Conservation (phyloP, 1,140 invertebrate species). For the Brachystomella parvula region DNA sequence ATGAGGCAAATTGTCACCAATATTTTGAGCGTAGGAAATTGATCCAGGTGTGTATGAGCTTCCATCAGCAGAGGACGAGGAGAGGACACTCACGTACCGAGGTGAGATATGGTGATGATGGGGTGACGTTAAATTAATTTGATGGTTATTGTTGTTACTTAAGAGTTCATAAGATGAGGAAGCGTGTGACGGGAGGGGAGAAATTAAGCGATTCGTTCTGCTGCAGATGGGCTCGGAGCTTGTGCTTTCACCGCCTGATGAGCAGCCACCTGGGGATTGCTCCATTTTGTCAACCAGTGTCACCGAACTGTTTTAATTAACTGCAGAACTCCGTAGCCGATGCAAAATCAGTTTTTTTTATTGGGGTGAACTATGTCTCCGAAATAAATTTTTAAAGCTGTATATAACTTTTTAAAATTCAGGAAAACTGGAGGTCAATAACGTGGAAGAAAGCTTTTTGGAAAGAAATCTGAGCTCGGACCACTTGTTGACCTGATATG, state of each 20-base stretch:
- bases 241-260: slow-evolving; percentile 10
- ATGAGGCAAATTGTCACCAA: neutral
- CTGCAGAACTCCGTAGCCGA: neutral
- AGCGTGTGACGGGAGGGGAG: neutral
- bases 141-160: neutral
- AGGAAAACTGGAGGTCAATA: too few species aligned
- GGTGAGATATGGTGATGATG: neutral
- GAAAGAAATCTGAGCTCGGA: neutral
- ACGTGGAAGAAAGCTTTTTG: neutral
- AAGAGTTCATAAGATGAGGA: neutral
- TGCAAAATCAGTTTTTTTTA: neutral
- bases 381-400: too few species aligned
- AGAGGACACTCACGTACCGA: neutral
- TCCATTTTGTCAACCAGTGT: too few species aligned
- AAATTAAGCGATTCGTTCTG: neutral
- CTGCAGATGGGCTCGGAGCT: neutral
- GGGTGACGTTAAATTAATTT: neutral
- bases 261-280: neutral
- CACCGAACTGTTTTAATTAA: neutral
- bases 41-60: neutral
- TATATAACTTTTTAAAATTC: too few species aligned
- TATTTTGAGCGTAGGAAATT: neutral
- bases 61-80: neutral
- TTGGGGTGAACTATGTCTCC: neutral
- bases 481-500: neutral